phyloP scores from a whole-genome alignment of 2,797 vertebrate genomes.

The Arnoldichthys spilopterus region DNA sequence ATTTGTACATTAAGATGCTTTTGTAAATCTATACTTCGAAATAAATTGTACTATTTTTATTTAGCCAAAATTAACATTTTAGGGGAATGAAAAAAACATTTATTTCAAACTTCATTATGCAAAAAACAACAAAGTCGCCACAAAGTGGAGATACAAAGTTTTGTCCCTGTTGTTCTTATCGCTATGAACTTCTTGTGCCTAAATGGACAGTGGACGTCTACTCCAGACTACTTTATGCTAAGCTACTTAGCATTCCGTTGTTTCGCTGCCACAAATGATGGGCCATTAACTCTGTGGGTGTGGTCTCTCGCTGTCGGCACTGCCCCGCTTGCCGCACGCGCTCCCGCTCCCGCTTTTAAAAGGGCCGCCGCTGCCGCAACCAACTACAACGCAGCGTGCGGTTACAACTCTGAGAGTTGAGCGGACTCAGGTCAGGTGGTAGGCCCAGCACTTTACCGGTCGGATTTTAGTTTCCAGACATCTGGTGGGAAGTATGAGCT shows the following conservation, averaged over 20 bases:
- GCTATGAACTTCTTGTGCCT: no score
- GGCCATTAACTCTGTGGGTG: conserved; percentile 36
- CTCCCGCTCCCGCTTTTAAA: conserved; percentile 71
- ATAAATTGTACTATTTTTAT: no score
- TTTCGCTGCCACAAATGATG: background rate
- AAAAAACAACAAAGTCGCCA: no score
- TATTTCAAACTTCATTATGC: no score
- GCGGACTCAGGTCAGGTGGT: conserved; percentile 18
- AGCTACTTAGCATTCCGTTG: background rate
- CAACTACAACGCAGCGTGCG: conserved; percentile 52
- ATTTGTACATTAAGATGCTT: no score
- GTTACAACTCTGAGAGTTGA: conserved; percentile 27
- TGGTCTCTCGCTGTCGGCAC: conserved; percentile 52
- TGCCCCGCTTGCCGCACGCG: conserved; percentile 73
- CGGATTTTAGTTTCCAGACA: conserved; percentile 14
- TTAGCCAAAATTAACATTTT: no score
- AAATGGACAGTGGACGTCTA: no score
- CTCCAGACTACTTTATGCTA: background rate
- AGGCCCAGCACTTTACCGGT: background rate
- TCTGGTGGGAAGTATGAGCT: conserved; percentile 69
- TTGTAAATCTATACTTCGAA: no score
- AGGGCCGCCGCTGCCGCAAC: conserved; percentile 40
- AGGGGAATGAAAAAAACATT: no score
- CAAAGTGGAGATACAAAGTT: no score
- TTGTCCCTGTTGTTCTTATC: no score